Base-by-base conservation (phyloP, 2,797 vertebrate species). In the Cossypha niveicapilla region DNA sequence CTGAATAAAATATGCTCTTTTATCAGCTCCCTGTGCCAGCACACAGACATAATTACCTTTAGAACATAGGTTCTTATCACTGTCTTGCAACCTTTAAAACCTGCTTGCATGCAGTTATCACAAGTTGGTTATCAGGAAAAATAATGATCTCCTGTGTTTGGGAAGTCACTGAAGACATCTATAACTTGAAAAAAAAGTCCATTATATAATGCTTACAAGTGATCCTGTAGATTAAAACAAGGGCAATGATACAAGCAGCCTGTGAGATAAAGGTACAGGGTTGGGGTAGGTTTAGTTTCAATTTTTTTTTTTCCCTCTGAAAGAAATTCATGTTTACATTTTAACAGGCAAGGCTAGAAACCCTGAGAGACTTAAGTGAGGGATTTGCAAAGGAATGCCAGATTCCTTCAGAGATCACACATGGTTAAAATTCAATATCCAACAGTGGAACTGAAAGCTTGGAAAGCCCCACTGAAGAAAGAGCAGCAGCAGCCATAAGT, bases 381-480 rank as follows among this genome's bases (percentile, higher is more conserved):
- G 78, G 53, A 57, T 77, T 91, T 94, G 90, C 75, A 90, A 75
- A 91, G 88, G 56, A 86, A 63, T 87, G 53, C 14, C 53, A 75
- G 22, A 61, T 96, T 88, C 90, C 92, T 92, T 86, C 30, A 74
- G 58, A 93, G 77, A 86, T 78, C 54, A 80, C 65, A 84, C 85
- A 39, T 10, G 60, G 89, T 94, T 97, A 96, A 96, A 91, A 93
- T 77, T 87, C 71, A 78, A n/a, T 75, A 80, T 39, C 45, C 70
- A 65, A 10, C 44, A 60, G 79, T 70, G 79, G 25, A 74, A 91
- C 18, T 90, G 56, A 91, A 92, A 83, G 44, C 60, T 67, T 65
- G 57, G 42, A 37, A 65, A 79, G 21, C 5, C 4, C 17, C 48
- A 57, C 21, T 30, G 57, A 82, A 85, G 30, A 34, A 57, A n/a